Base-by-base conservation (phyloP, 2,888 invertebrate species). In the Cyclophora punctaria region DNA sequence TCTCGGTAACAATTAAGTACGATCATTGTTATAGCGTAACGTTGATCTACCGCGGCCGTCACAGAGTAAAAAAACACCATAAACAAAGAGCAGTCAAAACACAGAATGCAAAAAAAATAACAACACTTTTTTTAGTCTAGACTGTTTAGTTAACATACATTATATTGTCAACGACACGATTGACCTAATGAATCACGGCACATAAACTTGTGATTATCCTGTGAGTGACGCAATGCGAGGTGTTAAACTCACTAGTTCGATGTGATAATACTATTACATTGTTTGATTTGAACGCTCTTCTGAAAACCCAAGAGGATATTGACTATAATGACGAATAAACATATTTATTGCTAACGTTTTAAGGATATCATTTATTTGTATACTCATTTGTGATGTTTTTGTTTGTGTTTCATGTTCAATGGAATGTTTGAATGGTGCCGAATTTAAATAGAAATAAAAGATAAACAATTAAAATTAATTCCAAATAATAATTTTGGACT, bases 111-210 rank as follows among this genome's bases (percentile, higher is more conserved):
- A 71, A 69, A 52, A n/a, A 62, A 61, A 66, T 68, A 60, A 61
- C 63, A 55, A 57, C 54, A 57, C 41, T 55, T 57, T 63, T 67
- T 70, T 72, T 72, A 69, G 54, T 60, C 66, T 72, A 60, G 60
- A 58, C 60, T 71, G 67, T 82, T 78, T 76, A 73, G 71, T 75
- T 82, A 76, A 69, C 80, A 80, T 69, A 79, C 71, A 77, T 80
- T 73, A 78, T 70, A 78, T 85, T 83, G 84, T 82, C 82, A 83
- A 82, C 80, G 80, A 78, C 78, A 75, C 67, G 67, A 75, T 83
- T 83, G 84, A 84, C 84, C 84, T 76, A 86, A 83, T 86, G 86
- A 86, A 80, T 86, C 84, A 86, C 71, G 81, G 74, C 75, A 80
- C 81, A 81, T 79, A 82, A 78, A 75, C 76, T 71, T 70, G 63